A percentile compares a stretch with the other conserved stretches of the same genome.
Conservation (phyloP, 2,888 invertebrate genomes). For the Diabrotica balteata region DNA sequence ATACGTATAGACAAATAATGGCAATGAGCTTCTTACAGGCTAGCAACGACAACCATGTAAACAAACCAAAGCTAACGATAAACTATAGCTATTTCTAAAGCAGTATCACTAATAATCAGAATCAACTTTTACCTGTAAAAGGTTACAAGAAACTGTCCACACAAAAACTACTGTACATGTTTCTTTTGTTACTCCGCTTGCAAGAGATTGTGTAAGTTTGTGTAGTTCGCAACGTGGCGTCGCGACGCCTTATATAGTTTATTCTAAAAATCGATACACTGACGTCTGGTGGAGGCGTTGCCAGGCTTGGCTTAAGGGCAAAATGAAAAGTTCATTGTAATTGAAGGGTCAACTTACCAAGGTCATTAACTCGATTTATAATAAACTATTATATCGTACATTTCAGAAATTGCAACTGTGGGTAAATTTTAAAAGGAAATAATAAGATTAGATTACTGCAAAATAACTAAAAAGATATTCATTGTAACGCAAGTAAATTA, state of each 20-base stretch:
- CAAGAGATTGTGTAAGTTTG: slow-evolving; percentile 4
- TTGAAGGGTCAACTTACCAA: background rate
- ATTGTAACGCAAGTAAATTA: too few species aligned
- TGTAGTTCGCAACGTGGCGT: slow-evolving; percentile 11
- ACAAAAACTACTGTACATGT: slow-evolving; percentile 10
- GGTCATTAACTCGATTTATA: background rate
- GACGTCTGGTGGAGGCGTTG: slow-evolving; percentile 12
- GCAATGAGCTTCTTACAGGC: too few species aligned
- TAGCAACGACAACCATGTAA: too few species aligned
- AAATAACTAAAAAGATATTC: too few species aligned
- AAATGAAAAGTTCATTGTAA: background rate
- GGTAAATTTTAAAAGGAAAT: too few species aligned
- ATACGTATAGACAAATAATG: too few species aligned
- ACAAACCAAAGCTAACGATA: too few species aligned
- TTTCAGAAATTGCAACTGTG: too few species aligned
- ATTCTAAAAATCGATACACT: slow-evolving; percentile 19
- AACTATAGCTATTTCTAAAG: too few species aligned
- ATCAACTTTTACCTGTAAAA: background rate
- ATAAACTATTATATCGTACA: too few species aligned
- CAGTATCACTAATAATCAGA: too few species aligned
- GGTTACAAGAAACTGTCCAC: background rate
- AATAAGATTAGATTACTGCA: too few species aligned
- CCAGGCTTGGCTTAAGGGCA: slow-evolving; percentile 1
- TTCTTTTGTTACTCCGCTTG: background rate
- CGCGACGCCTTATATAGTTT: slow-evolving; percentile 20